Conservation (phyloP, 1,140 invertebrate genomes). For the Musca vetustissima region DNA sequence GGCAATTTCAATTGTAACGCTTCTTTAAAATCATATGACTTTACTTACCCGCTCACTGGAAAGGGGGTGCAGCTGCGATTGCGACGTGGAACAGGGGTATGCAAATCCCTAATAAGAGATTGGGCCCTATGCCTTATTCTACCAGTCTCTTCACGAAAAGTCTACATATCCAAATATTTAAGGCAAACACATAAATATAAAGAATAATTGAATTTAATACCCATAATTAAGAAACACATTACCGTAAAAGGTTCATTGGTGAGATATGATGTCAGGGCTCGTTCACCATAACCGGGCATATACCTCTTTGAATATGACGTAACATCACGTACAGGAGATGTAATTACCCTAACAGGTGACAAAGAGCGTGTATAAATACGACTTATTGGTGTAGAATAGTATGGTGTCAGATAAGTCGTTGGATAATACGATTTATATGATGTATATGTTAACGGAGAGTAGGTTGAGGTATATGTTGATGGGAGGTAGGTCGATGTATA, state of each 20-base stretch:
- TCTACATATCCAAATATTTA: slow-evolving; percentile 56
- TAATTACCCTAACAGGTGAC: slow-evolving; percentile 63
- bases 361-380: slow-evolving; percentile 43
- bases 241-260: slow-evolving; percentile 64
- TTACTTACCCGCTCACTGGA: slow-evolving; percentile 50
- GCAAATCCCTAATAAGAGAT: slow-evolving; percentile 70
- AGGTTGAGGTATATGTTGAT: slow-evolving; percentile 35
- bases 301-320: slow-evolving; percentile 64
- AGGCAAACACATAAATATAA: no score
- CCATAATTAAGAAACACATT: slow-evolving; percentile 34
- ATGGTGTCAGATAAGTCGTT: slow-evolving; percentile 42
- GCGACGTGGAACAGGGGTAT: slow-evolving; percentile 71
- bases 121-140: slow-evolving; percentile 75
- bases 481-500: slow-evolving; percentile 30
- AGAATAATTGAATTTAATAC: no score
- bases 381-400: slow-evolving; percentile 47
- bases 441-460: slow-evolving; percentile 41
- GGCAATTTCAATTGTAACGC: background rate
- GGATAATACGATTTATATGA: slow-evolving; percentile 62
- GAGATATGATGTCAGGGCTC: slow-evolving; percentile 71
- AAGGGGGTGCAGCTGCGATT: slow-evolving; percentile 61
- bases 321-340: slow-evolving; percentile 54
- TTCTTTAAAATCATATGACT: no score
- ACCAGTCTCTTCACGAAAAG: slow-evolving; percentile 77
- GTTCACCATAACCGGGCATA: slow-evolving; percentile 67